Evolutionary conservation across 2,888 invertebrate species (phyloP).

Genomic region (Corythucha ciliata): DNA sequence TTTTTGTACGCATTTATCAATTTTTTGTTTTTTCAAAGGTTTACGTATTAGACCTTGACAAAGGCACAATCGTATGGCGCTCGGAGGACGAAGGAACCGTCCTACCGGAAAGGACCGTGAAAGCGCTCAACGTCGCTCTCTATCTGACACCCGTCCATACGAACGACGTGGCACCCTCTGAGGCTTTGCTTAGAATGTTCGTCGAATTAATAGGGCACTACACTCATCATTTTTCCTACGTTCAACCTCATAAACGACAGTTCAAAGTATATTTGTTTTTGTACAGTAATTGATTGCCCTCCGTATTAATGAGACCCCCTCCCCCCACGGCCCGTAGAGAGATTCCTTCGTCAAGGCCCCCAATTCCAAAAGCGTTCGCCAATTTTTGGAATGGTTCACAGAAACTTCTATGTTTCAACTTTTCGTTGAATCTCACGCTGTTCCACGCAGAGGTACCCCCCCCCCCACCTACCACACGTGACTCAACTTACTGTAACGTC

Average conservation of each 20-base stretch:
- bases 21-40: conserved; percentile 45
- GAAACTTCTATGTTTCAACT: conserved; percentile 79
- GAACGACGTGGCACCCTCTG: conserved; percentile 61
- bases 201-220: conserved; percentile 67
- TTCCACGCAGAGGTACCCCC: not conserved
- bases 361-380: conserved; percentile 54
- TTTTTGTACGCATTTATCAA: not conserved
- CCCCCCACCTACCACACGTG: no score
- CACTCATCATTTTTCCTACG: conserved; percentile 46
- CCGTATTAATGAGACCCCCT: no score
- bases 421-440: conserved; percentile 47
- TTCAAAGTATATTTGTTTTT: conserved; percentile 41
- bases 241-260: conserved; percentile 9
- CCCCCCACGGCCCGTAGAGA: conserved; percentile 50
- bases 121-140: conserved; percentile 55
- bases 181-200: conserved; percentile 69
- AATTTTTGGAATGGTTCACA: conserved; percentile 77
- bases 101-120: conserved; percentile 49
- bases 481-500: not conserved
- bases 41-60: conserved; percentile 65
- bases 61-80: conserved; percentile 51
- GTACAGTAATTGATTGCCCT: no score
- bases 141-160: conserved; percentile 41
- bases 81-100: conserved; percentile 71
- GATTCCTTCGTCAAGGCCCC: conserved; percentile 59